phyloP scores from a whole-genome alignment of 2,113 vertebrate species.

The Cyprinodon brontotheroides region DNA sequence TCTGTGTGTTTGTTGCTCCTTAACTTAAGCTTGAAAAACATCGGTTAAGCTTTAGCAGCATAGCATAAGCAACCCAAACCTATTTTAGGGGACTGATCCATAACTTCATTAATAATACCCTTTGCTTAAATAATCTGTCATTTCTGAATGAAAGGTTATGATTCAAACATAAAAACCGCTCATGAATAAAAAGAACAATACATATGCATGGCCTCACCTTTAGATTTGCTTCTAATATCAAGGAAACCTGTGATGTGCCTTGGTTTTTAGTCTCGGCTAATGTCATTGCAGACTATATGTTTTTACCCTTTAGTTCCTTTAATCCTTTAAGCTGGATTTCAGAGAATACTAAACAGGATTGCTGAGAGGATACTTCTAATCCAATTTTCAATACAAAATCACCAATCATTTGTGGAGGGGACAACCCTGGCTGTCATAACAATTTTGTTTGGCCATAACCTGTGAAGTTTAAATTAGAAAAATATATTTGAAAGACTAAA shows the following conservation, averaged over 20 bases:
- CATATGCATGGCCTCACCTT: conserved; percentile 35
- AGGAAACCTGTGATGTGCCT: conserved; percentile 22
- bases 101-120: conserved; percentile 16
- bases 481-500: not conserved
- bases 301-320: conserved; percentile 51
- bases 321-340: conserved; percentile 31
- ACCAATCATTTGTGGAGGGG: not conserved
- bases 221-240: conserved; percentile 32
- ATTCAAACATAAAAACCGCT: not conserved
- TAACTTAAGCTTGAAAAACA: not conserved
- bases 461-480: too few relatives aligned
- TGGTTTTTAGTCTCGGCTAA: conserved; percentile 42
- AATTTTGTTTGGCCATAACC: not conserved
- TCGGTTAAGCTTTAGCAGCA: not conserved
- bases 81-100: not conserved
- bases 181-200: conserved; percentile 32
- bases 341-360: conserved; percentile 38
- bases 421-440: not conserved
- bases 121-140: conserved; percentile 10
- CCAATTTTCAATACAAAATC: conserved; percentile 4
- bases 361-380: conserved; percentile 20
- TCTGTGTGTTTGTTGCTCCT: too few relatives aligned
- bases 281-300: conserved; percentile 46
- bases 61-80: not conserved
- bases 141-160: conserved; percentile 6